Percentiles rank a stretch among this genome's conserved stretches.
Evolutionary conservation across 2,888 invertebrate genomes (phyloP).

Genomic region (Vanessa cardui): DNA sequence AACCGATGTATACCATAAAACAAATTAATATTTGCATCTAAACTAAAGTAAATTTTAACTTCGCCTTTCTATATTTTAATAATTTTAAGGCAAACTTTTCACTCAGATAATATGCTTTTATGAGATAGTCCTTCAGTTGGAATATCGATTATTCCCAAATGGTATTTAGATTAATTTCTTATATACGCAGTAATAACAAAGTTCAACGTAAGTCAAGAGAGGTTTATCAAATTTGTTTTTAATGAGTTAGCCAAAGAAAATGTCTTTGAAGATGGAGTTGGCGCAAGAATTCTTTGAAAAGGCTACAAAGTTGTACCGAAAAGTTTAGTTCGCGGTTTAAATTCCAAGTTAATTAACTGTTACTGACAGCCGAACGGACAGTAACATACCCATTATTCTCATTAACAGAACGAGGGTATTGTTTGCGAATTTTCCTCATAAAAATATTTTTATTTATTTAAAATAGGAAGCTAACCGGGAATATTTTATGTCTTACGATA

Average conservation of each 20-base stretch:
- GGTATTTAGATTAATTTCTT: slow-evolving; percentile 2
- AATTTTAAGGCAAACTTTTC: too few relatives aligned
- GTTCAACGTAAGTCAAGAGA: slow-evolving; percentile 21
- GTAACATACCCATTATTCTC: neutral
- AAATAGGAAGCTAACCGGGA: too few relatives aligned
- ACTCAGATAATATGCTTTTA: too few relatives aligned
- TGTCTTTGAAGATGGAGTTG: slow-evolving; percentile 26
- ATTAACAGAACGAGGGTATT: too few relatives aligned
- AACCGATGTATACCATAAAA: too few relatives aligned
- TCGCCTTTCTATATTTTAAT: too few relatives aligned
- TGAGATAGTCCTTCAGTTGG: too few relatives aligned
- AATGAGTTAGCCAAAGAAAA: slow-evolving; percentile 34
- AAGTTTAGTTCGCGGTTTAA: slow-evolving; percentile 27
- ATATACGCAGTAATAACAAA: slow-evolving; percentile 12
- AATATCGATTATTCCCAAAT: neutral
- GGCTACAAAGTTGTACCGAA: slow-evolving; percentile 26
- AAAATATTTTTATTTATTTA: too few relatives aligned
- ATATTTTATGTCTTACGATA: too few relatives aligned
- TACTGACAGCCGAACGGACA: slow-evolving; percentile 19
- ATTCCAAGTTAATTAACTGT: slow-evolving; percentile 34
- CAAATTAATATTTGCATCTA: too few relatives aligned
- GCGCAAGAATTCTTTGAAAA: slow-evolving; percentile 24
- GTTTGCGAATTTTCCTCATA: too few relatives aligned
- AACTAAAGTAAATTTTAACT: too few relatives aligned
- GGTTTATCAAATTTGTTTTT: slow-evolving; percentile 30